These are phyloP conservation scores for Dermatemys mawii DNA, from an alignment of 2,113 vertebrate species.

Conservation along the genomic window DNA sequence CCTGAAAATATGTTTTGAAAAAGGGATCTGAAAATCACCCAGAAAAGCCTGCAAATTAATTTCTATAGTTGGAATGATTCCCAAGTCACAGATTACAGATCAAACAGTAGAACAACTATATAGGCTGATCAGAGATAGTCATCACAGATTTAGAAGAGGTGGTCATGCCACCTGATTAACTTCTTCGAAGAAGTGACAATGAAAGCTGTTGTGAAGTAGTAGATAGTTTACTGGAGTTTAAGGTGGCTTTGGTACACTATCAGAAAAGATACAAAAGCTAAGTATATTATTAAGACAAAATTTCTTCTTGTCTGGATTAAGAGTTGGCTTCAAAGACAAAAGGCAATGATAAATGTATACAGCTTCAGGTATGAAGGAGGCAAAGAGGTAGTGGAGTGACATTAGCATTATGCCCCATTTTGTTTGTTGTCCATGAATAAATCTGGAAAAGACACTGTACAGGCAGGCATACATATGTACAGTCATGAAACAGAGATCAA, in stretches of 20 bases:
- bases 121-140: not conserved
- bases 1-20: not conserved
- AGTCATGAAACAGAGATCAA: not conserved
- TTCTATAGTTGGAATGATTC: slow-evolving; percentile 33
- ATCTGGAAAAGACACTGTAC: not conserved
- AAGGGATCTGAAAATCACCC: not conserved
- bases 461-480: not conserved
- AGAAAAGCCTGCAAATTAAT: slow-evolving; percentile 27
- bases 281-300: not conserved
- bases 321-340: not conserved
- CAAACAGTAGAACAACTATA: slow-evolving; percentile 14
- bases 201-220: not conserved
- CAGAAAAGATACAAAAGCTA: not conserved
- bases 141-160: not conserved
- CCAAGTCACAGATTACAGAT: slow-evolving; percentile 48
- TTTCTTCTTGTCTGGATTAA: not conserved
- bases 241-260: not conserved
- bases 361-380: not conserved
- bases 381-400: not conserved
- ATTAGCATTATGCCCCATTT: not conserved
- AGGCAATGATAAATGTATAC: fast-evolving
- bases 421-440: not conserved
- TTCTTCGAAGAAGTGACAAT: not conserved
- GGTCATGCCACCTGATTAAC: not conserved
- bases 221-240: not conserved